These are phyloP conservation scores for Deilephila porcellus DNA, from an alignment of 2,888 invertebrate genomes.

Conservation along the genomic window DNA sequence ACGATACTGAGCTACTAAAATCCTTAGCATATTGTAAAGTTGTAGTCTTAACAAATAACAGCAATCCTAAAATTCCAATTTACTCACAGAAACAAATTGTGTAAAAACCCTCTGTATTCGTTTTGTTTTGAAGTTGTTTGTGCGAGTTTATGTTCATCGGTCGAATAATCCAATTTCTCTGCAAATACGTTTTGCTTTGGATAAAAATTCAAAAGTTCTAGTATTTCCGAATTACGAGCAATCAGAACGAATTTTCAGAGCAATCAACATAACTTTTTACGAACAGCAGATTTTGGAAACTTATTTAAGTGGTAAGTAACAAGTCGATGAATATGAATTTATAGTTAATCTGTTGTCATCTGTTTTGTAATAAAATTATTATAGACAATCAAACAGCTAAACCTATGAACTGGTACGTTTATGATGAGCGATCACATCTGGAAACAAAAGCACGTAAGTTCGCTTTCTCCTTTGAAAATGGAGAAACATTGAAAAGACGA, in stretches of 20 bases:
- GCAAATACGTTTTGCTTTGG: neutral
- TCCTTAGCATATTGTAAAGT: neutral
- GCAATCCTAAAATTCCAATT: neutral
- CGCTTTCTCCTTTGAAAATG: too few species aligned
- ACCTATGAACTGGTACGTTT: too few species aligned
- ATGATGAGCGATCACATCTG: too few species aligned
- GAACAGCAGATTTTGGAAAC: neutral
- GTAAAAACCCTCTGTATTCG: neutral
- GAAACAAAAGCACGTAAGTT: too few species aligned
- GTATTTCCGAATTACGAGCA: neutral
- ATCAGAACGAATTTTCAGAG: neutral
- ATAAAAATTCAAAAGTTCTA: neutral
- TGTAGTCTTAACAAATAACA: neutral
- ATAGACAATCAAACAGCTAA: too few species aligned
- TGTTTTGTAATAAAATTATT: too few species aligned
- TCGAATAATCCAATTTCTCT: neutral
- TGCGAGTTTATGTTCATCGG: slow-evolving; percentile 3
- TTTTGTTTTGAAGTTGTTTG: neutral
- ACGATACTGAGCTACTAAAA: too few species aligned
- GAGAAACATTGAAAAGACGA: too few species aligned
- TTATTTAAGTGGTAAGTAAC: neutral
- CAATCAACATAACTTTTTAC: neutral
- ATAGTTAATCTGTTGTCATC: too few species aligned
- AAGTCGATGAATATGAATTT: neutral
- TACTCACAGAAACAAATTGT: neutral